phyloP scores from a whole-genome alignment of 1,140 invertebrate genomes.

The Dryas iulia region DNA sequence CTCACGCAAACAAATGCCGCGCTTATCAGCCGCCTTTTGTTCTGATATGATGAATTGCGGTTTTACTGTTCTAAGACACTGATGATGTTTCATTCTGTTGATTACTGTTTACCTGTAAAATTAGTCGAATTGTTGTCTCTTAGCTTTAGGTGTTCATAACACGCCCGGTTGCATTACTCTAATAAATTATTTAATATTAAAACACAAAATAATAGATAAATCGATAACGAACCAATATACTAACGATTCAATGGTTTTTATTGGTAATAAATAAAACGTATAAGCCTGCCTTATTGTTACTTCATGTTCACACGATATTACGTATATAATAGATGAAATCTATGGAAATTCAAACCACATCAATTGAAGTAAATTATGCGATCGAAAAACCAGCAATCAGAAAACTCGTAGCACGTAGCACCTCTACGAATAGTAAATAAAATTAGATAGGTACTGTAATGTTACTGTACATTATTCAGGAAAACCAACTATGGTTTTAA shows the following conservation, averaged over 20 bases:
- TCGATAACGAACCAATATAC: too few relatives aligned
- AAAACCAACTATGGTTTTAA: background rate
- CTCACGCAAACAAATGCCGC: constrained; percentile 66
- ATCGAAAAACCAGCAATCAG: constrained; percentile 54
- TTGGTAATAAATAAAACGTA: too few relatives aligned
- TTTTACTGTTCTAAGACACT: constrained; percentile 59
- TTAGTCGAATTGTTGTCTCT: constrained; percentile 49
- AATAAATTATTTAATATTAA: background rate
- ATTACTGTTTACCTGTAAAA: constrained; percentile 64
- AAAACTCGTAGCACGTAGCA: constrained; percentile 46
- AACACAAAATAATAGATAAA: too few relatives aligned
- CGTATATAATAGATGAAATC: constrained; percentile 31
- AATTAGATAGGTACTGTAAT: constrained; percentile 24
- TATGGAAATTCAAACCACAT: constrained; percentile 45
- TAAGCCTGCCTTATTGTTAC: background rate
- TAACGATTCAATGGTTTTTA: too few relatives aligned
- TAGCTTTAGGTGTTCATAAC: too few relatives aligned
- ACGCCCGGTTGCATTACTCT: background rate
- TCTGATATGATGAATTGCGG: constrained; percentile 75
- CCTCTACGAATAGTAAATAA: constrained; percentile 31
- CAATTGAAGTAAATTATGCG: constrained; percentile 59
- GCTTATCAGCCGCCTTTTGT: constrained; percentile 71
- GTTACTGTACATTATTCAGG: constrained; percentile 19
- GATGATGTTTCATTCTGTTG: constrained; percentile 63
- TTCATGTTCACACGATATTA: background rate